Percentiles rank a stretch among this genome's conserved stretches.
Evolutionary conservation across 2,888 invertebrate genomes (phyloP).

Genomic region (Idaea aversata): DNA sequence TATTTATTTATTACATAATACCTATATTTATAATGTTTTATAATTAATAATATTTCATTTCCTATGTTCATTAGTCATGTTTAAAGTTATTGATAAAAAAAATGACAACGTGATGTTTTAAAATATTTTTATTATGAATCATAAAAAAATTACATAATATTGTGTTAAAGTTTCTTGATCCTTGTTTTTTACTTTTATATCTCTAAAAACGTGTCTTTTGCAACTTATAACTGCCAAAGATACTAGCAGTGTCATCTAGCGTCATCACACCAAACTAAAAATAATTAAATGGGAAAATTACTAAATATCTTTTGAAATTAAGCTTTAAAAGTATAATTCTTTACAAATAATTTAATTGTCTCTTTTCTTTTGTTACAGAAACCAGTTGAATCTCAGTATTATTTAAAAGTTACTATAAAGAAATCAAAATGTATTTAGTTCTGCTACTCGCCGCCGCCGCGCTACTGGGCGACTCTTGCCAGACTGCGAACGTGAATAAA

Average conservation of each 20-base stretch:
- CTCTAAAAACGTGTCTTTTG: background rate
- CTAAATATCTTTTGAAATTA: background rate
- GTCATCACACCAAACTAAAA: background rate
- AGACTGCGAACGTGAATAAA: constrained; percentile 50
- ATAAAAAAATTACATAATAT: background rate
- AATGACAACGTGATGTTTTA: background rate
- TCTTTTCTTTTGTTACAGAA: constrained; percentile 50
- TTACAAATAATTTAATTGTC: background rate
- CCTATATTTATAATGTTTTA: too few species aligned
- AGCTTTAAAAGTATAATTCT: background rate
- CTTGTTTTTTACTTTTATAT: background rate
- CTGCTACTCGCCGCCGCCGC: constrained; percentile 48
- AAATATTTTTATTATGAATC: background rate
- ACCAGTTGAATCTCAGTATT: constrained; percentile 62
- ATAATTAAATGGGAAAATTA: background rate
- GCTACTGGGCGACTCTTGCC: constrained; percentile 42
- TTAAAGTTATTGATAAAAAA: background rate
- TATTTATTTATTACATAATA: too few species aligned
- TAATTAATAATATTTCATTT: too few species aligned
- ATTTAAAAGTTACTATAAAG: constrained; percentile 14
- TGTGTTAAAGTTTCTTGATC: background rate
- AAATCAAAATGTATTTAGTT: constrained; percentile 41
- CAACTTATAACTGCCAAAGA: background rate
- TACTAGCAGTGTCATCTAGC: background rate
- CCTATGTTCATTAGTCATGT: background rate